Evolutionary conservation across 2,797 vertebrate species (phyloP), one percentile per base, ranked within the genome.

Genomic region (Schizopygopsis pylzovi): DNA sequence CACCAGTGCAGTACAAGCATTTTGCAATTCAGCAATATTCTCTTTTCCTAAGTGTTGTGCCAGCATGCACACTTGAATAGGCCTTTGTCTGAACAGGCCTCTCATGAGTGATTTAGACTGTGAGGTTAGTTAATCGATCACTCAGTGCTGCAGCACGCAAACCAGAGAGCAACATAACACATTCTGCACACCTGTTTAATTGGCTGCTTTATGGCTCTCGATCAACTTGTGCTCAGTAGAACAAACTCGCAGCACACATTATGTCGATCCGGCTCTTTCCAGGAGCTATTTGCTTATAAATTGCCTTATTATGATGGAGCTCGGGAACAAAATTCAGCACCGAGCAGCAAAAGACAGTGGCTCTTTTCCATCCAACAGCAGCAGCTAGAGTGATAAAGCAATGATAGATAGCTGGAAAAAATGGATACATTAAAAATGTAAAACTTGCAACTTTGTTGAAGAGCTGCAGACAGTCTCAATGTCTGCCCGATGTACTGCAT

Each of bases 251-350:
- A 79, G 75, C 54, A 63, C 67, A 79, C 70, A 85, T 70, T 79
- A 84, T 33, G 18, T 81, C 85, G 63, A 84, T 87, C 70, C 33
- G 2, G 39, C 22, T n/a, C 70, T 75, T 39, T 84, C 22, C 28
- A 20, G 65, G 75, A 82, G 67, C 70, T 75, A n/a, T 87, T 83
- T 80, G 72, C 56, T 80, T 87, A 85, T 88, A 82, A 81, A 88
- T 90, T 83, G 80, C 85, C 79, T 90, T 72, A 86, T 86, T 88
- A 89, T 81, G 28, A 67, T 39, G 56, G 70, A 43, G 72, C 20
- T 65, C 79, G 8, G 37, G 81, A 6, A 81, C 16, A 45, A 52
- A 45, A 25, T 39, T 83, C 82, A 49, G 56, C 68, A 52, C 22
- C 15, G 22, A 49, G 87, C 45, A 67, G 81, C 22, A 59, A 67